Base-by-base conservation (phyloP, 53 echinoderm and acorn worm species). In the Holothuria leucospilota region DNA sequence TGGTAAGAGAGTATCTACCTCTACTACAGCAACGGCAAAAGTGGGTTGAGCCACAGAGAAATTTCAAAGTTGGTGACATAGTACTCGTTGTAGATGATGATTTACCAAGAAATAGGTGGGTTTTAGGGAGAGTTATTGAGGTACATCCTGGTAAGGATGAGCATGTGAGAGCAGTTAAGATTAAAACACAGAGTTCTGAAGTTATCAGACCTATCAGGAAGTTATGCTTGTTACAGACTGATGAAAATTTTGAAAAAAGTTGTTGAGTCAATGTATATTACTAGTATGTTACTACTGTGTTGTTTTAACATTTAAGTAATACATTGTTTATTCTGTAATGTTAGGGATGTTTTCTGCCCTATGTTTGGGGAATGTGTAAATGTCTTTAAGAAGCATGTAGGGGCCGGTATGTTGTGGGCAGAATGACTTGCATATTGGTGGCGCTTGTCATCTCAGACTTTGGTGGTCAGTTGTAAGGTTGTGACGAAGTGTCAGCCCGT, bases 1-100 rank as follows among this genome's bases (percentile, higher is more conserved):
- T n/a, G n/a, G 69, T 85, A 62, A 69, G 77, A 29, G 88, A 88
- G 25, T 88, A 88, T 70, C 81, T 91, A 16, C 92, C 88, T 20
- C 77, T 53, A 20, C 81, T 91, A 23, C 92, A 88, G 68, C 85
- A 62, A n/a, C 68, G 88, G 21, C 88, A 88, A 51, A 38, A 68
- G 42, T 91, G 92, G 92, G n/a, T 72, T 38, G 59, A 91, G 51
- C 85, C 92, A 20, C 78, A 85, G 20, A 59, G 84, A 23, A 91
- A 88, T 51, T 38, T 88, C 6, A 38, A 63, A 15, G 39, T 29
- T 28, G 80, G 88, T 13, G 86, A 85, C 49, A 30, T 88, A 6
- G 92, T 92, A 41, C 85, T 88, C 27, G 72, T 86, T 39, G 85
- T 39, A 28, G 92, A 88, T 25, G 88, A 85, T 20, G 42, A 75